Evolutionary conservation across 2,888 invertebrate species (phyloP).

Genomic region (Dynastes tityus): DNA sequence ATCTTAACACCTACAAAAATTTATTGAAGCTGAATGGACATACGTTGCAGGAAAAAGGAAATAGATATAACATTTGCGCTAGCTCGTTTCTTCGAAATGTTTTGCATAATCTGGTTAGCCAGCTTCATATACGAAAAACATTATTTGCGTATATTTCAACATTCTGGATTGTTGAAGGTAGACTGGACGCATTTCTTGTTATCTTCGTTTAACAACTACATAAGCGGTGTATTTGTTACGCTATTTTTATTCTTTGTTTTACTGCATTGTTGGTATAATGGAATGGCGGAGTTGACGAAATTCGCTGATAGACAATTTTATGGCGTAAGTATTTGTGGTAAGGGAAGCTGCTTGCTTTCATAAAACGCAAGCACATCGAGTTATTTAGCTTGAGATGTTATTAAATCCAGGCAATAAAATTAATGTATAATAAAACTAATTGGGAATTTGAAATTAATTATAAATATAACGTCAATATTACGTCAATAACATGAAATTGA

Average conservation of each 20-base stretch:
- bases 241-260: slow-evolving; percentile 80
- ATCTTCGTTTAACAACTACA: slow-evolving; percentile 75
- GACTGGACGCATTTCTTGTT: slow-evolving; percentile 73
- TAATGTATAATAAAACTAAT: no score
- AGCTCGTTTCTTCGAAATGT: slow-evolving; percentile 81
- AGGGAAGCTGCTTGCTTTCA: no score
- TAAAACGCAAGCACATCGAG: no score
- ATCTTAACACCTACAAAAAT: no score
- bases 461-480: no score
- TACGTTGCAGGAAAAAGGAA: slow-evolving; percentile 76
- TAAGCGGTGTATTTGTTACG: not conserved
- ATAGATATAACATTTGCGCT: slow-evolving; percentile 85
- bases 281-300: slow-evolving; percentile 88
- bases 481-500: no score
- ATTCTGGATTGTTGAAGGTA: slow-evolving; percentile 72
- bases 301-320: slow-evolving; percentile 92
- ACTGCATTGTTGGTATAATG: slow-evolving; percentile 93
- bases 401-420: no score
- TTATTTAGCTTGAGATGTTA: no score
- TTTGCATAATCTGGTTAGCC: slow-evolving; percentile 84
- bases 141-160: slow-evolving; percentile 79
- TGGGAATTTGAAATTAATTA: no score
- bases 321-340: slow-evolving; percentile 70
- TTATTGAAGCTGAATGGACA: no score
- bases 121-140: slow-evolving; percentile 88